Conservation (phyloP, 2,797 vertebrate genomes). For the Peromyscus melanophrys region DNA sequence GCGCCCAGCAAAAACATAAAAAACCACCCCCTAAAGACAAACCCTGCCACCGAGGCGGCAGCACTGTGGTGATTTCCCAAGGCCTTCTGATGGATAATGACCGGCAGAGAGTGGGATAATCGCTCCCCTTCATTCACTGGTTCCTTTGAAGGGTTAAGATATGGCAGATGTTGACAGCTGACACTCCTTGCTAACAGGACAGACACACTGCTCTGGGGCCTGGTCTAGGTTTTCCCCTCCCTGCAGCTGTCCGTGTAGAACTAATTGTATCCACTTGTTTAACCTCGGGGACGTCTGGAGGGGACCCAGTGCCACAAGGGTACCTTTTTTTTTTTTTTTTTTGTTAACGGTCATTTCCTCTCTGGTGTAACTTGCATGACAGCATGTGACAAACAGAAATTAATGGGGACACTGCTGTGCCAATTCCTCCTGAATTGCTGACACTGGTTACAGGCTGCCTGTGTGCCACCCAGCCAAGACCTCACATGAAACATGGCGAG, state of each 20-base stretch:
- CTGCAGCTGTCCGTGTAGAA: constrained; percentile 92
- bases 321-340: constrained; percentile 87
- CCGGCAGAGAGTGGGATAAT: constrained; percentile 75
- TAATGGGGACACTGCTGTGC: constrained; percentile 92
- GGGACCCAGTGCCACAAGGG: constrained; percentile 89
- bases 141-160: constrained; percentile 88
- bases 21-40: constrained; percentile 61
- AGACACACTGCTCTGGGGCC: constrained; percentile 88
- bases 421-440: constrained; percentile 92
- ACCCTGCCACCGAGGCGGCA: constrained; percentile 63
- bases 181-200: constrained; percentile 89
- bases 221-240: constrained; percentile 87
- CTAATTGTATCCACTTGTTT: constrained; percentile 92
- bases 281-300: constrained; percentile 90
- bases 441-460: constrained; percentile 93
- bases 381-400: constrained; percentile 93
- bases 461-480: constrained; percentile 95
- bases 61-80: constrained; percentile 67
- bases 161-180: constrained; percentile 93
- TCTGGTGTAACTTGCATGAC: constrained; percentile 93
- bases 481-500: constrained; percentile 98
- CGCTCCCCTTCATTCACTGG: constrained; percentile 75
- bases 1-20: constrained; percentile 76
- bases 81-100: constrained; percentile 79
- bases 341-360: constrained; percentile 92